phyloP scores from a whole-genome alignment of 2,888 invertebrate genomes.

The Drosophila pseudotalamancana region DNA sequence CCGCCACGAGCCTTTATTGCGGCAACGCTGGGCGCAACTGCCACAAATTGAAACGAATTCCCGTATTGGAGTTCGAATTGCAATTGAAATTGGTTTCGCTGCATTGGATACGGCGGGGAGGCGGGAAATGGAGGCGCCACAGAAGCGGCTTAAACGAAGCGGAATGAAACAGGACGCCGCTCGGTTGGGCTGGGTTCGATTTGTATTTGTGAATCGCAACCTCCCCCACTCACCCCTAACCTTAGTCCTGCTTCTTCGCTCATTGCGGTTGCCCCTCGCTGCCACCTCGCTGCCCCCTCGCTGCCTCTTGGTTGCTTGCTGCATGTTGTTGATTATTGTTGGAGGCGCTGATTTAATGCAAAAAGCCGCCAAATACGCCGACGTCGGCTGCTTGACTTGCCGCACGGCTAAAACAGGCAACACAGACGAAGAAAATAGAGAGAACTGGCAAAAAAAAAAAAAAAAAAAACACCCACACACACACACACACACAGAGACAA shows the following conservation, averaged over 20 bases:
- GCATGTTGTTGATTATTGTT: conserved; percentile 77
- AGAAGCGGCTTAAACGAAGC: neutral
- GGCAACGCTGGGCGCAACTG: conserved; percentile 61
- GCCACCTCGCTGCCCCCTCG: neutral
- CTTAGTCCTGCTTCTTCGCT: too few relatives aligned
- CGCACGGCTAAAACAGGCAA: conserved; percentile 47
- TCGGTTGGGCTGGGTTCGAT: neutral
- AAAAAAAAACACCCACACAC: conserved; percentile 14
- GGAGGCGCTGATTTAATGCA: conserved; percentile 79
- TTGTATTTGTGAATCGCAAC: too few relatives aligned
- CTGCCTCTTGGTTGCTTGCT: neutral
- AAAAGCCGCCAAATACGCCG: conserved; percentile 51
- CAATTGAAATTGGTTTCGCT: conserved; percentile 78
- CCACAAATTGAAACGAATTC: conserved; percentile 80
- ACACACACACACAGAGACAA: conserved; percentile 2
- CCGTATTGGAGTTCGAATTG: conserved; percentile 78
- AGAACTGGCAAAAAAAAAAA: conserved; percentile 19
- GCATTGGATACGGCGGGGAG: conserved; percentile 7
- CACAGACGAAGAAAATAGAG: conserved; percentile 42
- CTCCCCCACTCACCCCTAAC: too few relatives aligned
- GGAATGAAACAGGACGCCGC: conserved; percentile 4
- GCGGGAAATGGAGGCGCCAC: too few relatives aligned
- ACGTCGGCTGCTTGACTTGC: conserved; percentile 42
- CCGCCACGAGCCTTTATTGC: conserved; percentile 51
- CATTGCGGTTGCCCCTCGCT: conserved; percentile 49